These are phyloP conservation scores for Mellivora capensis DNA, from an alignment of 2,113 vertebrate species.

Conservation along the genomic window DNA sequence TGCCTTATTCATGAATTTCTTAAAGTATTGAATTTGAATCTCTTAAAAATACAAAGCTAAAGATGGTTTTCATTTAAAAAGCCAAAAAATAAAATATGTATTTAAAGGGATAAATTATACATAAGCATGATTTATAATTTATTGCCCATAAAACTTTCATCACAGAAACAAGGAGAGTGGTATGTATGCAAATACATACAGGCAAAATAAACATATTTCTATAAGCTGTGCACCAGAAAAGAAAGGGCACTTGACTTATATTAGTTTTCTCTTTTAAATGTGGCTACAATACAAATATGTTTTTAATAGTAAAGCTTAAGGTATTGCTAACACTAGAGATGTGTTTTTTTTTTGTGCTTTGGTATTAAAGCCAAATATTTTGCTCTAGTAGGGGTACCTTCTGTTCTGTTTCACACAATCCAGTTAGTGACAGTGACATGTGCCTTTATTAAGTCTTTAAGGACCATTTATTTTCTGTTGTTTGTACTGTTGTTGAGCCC, in stretches of 20 bases:
- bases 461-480: constrained; percentile 40
- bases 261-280: constrained; percentile 47
- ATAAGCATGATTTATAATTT: constrained; percentile 83
- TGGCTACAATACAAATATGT: constrained; percentile 13
- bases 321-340: constrained; percentile 36
- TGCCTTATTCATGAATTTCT: constrained; percentile 84
- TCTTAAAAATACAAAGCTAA: constrained; percentile 80
- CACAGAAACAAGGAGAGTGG: constrained; percentile 79
- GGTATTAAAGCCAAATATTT: constrained; percentile 49
- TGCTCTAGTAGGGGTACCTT: background rate
- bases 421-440: constrained; percentile 14
- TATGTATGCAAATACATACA: constrained; percentile 75
- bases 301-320: background rate
- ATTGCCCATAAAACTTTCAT: constrained; percentile 83
- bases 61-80: constrained; percentile 79
- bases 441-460: constrained; percentile 9
- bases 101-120: constrained; percentile 85
- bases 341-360: constrained; percentile 36
- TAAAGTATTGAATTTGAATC: constrained; percentile 78
- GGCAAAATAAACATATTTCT: constrained; percentile 77
- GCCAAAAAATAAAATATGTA: constrained; percentile 84
- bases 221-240: constrained; percentile 46
- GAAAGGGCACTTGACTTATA: constrained; percentile 44
- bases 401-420: constrained; percentile 60
- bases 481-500: constrained; percentile 13